These are phyloP conservation scores for Agriopis leucophaearia DNA, from an alignment of 2,888 invertebrate genomes.

Conservation along the genomic window DNA sequence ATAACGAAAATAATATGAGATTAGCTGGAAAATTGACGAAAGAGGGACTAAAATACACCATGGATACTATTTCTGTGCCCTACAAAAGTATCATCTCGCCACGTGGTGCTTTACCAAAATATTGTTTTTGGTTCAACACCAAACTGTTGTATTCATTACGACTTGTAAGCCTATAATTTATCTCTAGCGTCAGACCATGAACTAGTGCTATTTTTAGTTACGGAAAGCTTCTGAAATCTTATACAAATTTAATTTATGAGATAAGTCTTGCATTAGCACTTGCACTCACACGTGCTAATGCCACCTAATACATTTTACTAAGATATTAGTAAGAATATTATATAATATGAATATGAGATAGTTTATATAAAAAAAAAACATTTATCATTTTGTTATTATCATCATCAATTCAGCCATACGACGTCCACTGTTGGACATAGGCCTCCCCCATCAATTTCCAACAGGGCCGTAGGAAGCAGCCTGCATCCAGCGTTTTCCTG, in stretches of 20 bases:
- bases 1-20: too few relatives aligned
- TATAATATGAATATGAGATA: too few relatives aligned
- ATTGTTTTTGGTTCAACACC: conserved; percentile 29
- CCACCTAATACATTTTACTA: not conserved
- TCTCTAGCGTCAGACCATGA: conserved; percentile 13
- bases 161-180: conserved; percentile 19
- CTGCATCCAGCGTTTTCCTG: too few relatives aligned
- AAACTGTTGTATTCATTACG: conserved; percentile 14
- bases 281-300: not conserved
- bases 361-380: too few relatives aligned
- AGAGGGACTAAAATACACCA: too few relatives aligned
- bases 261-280: not conserved
- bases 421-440: too few relatives aligned
- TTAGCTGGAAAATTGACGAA: too few relatives aligned
- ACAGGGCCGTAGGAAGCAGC: too few relatives aligned
- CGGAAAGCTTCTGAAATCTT: conserved; percentile 9
- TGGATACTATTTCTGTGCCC: too few relatives aligned
- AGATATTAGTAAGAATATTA: not conserved
- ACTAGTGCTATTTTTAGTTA: conserved; percentile 11
- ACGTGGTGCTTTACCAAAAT: conserved; percentile 19
- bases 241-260: conserved; percentile 5
- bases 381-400: too few relatives aligned
- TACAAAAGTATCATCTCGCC: not conserved
- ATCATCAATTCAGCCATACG: too few relatives aligned
- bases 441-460: too few relatives aligned